Conservation (phyloP, 2,888 invertebrate species). For the Fragum fragum region DNA sequence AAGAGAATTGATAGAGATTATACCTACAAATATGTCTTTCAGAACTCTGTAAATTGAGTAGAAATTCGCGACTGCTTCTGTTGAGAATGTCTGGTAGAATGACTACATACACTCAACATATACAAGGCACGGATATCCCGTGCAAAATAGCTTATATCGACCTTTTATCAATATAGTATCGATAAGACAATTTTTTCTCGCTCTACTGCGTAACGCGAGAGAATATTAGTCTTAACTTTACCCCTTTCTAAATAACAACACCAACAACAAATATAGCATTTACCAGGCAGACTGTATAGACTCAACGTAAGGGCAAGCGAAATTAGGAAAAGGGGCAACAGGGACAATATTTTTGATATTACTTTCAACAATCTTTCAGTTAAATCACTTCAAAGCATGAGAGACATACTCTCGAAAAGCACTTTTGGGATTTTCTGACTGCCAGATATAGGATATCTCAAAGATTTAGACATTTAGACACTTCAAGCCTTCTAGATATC, state of each 20-base stretch:
- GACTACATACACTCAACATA: constrained; percentile 26
- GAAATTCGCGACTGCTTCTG: neutral
- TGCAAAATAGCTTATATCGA: neutral
- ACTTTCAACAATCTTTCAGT: neutral
- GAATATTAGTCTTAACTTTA: neutral
- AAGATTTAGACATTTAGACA: constrained; percentile 19
- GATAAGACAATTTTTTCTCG: constrained; percentile 3
- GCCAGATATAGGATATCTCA: neutral
- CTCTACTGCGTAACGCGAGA: neutral
- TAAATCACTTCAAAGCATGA: neutral
- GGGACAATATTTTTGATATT: neutral
- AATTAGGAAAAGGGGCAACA: neutral
- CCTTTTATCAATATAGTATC: neutral
- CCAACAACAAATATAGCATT: neutral
- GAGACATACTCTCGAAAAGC: too few relatives aligned
- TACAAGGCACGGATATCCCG: constrained; percentile 10
- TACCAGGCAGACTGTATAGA: constrained; percentile 14
- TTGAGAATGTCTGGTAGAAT: constrained; percentile 3
- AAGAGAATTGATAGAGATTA: too few relatives aligned
- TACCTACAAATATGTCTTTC: too few relatives aligned
- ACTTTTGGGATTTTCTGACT: too few relatives aligned
- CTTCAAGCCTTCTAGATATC: neutral
- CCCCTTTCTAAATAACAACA: neutral
- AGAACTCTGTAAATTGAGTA: too few relatives aligned
- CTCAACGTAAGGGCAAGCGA: neutral